Percentiles rank a stretch among this genome's conserved stretches.
phyloP scores from a whole-genome alignment of 1,140 invertebrate species.

The Periplaneta americana region DNA sequence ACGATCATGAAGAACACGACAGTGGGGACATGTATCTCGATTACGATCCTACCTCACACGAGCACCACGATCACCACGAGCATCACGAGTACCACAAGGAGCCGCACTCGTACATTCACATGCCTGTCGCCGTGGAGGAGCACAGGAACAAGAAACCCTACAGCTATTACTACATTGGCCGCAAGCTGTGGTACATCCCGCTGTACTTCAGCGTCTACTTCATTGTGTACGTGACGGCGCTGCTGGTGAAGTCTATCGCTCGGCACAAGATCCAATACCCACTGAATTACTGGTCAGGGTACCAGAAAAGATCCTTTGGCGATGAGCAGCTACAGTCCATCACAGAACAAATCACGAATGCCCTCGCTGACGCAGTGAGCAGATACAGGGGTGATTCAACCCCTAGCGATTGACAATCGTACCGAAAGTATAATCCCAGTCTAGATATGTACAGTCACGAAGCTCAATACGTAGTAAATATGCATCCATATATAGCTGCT shows the following conservation, averaged over 20 bases:
- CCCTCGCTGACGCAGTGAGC: too few species aligned
- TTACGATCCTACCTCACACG: slow-evolving; percentile 19
- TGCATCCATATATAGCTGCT: too few species aligned
- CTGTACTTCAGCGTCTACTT: slow-evolving; percentile 82
- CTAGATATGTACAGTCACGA: too few species aligned
- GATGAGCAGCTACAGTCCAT: neutral
- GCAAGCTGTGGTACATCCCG: slow-evolving; percentile 76
- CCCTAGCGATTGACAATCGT: too few species aligned
- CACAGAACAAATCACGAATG: neutral
- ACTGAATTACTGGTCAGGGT: neutral
- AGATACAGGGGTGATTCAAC: too few species aligned
- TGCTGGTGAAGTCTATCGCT: slow-evolving; percentile 71
- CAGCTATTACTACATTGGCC: slow-evolving; percentile 75
- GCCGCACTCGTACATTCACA: neutral
- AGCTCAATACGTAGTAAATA: too few species aligned
- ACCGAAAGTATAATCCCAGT: too few species aligned
- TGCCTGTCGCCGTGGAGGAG: neutral
- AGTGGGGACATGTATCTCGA: neutral
- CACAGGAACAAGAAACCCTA: slow-evolving; percentile 55
- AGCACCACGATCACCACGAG: slow-evolving; percentile 40
- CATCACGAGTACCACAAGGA: slow-evolving; percentile 27
- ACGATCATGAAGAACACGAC: neutral
- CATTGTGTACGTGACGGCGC: slow-evolving; percentile 68
- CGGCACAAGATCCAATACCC: slow-evolving; percentile 62
- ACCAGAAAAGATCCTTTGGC: neutral